Evolutionary conservation across 1,140 invertebrate genomes (phyloP).

Genomic region (Scaptodrosophila lebanonensis): DNA sequence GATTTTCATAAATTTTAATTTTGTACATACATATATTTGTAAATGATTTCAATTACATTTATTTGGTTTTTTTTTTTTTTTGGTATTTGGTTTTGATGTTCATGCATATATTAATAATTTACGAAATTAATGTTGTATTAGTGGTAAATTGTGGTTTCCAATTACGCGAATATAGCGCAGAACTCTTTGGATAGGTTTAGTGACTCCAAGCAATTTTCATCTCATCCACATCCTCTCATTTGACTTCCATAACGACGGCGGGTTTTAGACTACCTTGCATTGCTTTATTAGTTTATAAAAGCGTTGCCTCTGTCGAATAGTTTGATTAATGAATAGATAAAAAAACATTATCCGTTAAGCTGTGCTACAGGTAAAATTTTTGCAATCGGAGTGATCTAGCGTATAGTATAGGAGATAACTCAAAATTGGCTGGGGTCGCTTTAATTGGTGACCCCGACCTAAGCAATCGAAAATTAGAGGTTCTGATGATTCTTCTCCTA

Average conservation of each 20-base stretch:
- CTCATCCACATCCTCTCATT: constrained; percentile 12
- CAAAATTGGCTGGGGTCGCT: no score
- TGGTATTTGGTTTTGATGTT: constrained; percentile 38
- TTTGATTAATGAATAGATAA: constrained; percentile 22
- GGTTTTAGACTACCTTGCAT: constrained; percentile 46
- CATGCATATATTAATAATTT: constrained; percentile 39
- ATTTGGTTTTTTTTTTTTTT: not conserved
- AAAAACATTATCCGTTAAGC: constrained; percentile 11
- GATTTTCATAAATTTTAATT: constrained; percentile 28
- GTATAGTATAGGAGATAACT: no score
- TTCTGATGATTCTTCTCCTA: no score
- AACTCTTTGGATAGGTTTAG: constrained; percentile 45
- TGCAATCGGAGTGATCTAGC: no score
- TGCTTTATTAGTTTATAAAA: constrained; percentile 49
- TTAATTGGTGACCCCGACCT: no score
- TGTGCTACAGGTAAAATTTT: no score
- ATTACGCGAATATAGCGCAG: constrained; percentile 61
- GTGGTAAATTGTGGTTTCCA: constrained; percentile 26
- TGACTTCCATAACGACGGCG: constrained; percentile 51
- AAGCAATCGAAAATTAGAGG: no score
- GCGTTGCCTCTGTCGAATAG: constrained; percentile 59
- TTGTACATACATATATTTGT: constrained; percentile 21
- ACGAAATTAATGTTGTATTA: constrained; percentile 34
- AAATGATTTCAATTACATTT: constrained; percentile 21
- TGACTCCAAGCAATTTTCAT: constrained; percentile 25